These are phyloP conservation scores for Grapholita molesta DNA, from an alignment of 1,140 invertebrate genomes.

Conservation along the genomic window DNA sequence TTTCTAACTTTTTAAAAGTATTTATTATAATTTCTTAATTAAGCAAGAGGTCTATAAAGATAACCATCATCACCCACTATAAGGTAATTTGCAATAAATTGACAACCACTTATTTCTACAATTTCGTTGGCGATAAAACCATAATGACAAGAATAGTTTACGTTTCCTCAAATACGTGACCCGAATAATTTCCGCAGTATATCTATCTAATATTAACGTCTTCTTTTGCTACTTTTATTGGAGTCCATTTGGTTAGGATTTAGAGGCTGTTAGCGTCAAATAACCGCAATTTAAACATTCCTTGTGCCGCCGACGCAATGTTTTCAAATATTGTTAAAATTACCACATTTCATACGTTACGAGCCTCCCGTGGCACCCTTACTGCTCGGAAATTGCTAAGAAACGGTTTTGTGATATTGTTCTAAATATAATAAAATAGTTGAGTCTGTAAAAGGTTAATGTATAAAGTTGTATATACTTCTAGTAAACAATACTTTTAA, in stretches of 20 bases:
- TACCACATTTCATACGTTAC: conserved; percentile 39
- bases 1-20: too few relatives aligned
- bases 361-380: conserved; percentile 23
- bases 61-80: not conserved
- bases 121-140: not conserved
- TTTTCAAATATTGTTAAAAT: conserved; percentile 41
- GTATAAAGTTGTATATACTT: not conserved
- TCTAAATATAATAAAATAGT: not conserved
- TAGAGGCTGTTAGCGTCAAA: conserved; percentile 47
- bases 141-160: not conserved
- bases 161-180: conserved; percentile 18
- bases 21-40: not conserved
- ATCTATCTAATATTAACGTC: conserved; percentile 31
- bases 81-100: not conserved
- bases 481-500: not conserved
- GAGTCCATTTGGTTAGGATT: conserved; percentile 43
- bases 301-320: conserved; percentile 30
- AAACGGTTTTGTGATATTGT: conserved; percentile 20
- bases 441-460: not conserved
- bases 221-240: conserved; percentile 41
- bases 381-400: conserved; percentile 22
- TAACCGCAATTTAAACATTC: conserved; percentile 43
- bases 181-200: conserved; percentile 13
- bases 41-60: not conserved
- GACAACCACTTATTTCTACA: not conserved